phyloP scores from a whole-genome alignment of 2,113 vertebrate species.

The Triplophysa dalaica region DNA sequence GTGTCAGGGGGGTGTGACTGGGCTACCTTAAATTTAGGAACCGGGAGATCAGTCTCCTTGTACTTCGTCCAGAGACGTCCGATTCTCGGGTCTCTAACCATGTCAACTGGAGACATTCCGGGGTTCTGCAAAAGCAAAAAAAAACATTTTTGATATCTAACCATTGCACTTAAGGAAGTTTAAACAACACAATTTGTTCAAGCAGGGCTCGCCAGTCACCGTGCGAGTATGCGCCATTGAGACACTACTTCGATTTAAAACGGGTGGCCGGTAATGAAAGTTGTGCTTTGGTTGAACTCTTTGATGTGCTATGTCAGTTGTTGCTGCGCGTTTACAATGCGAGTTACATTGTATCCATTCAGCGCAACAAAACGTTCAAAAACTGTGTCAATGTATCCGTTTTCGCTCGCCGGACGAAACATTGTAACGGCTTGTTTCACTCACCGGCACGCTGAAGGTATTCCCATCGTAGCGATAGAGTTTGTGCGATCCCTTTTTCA shows the following conservation, averaged over 20 bases:
- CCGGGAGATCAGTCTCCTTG: slow-evolving; percentile 93
- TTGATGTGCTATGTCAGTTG: slow-evolving; percentile 65
- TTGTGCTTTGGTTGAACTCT: slow-evolving; percentile 57
- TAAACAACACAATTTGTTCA: neutral
- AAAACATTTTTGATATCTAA: slow-evolving; percentile 16
- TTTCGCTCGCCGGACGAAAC: neutral
- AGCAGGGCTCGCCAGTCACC: neutral
- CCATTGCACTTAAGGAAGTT: neutral
- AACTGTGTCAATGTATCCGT: slow-evolving; percentile 38
- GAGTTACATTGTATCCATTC: slow-evolving; percentile 57
- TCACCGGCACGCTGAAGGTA: slow-evolving; percentile 92
- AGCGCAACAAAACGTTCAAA: slow-evolving; percentile 61
- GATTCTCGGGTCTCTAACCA: slow-evolving; percentile 93
- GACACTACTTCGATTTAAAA: neutral
- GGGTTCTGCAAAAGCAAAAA: slow-evolving; percentile 77
- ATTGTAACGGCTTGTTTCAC: slow-evolving; percentile 55
- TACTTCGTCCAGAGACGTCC: slow-evolving; percentile 96
- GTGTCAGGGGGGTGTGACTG: slow-evolving; percentile 33
- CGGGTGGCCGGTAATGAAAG: neutral
- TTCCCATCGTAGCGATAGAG: slow-evolving; percentile 98
- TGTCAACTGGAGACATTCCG: slow-evolving; percentile 91
- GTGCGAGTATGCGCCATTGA: no score
- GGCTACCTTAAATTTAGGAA: slow-evolving; percentile 96
- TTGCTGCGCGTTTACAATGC: slow-evolving; percentile 51
- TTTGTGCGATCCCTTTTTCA: slow-evolving; percentile 95